Evolutionary conservation across 2,113 vertebrate species (phyloP).

Genomic region (Lepus europaeus): DNA sequence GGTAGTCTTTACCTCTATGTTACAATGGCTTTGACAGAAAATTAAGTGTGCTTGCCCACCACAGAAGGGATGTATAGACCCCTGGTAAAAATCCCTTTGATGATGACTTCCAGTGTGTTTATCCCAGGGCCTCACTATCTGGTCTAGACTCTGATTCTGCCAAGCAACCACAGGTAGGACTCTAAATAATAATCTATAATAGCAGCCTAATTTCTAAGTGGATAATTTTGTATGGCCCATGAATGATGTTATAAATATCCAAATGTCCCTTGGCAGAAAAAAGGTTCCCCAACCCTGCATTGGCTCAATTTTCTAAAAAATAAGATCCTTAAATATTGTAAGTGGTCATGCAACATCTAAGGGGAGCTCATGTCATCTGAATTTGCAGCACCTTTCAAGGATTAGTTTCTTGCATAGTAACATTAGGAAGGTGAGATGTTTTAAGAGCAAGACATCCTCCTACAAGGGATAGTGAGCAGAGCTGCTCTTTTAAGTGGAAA

Average conservation of each 20-base stretch:
- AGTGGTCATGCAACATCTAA: background rate
- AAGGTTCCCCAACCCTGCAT: no score
- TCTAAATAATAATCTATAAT: no score
- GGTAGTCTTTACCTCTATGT: background rate
- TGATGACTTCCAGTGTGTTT: background rate
- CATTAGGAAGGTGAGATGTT: background rate
- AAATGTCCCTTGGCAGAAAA: no score
- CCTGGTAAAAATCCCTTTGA: background rate
- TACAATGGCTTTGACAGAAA: background rate
- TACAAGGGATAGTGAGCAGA: slow-evolving; percentile 11
- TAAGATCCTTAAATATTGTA: background rate
- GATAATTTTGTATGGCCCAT: no score
- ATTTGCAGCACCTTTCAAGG: background rate
- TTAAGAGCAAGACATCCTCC: background rate
- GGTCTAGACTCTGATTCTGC: background rate
- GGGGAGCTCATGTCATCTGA: background rate
- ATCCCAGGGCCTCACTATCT: background rate
- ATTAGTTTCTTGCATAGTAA: background rate
- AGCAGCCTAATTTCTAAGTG: no score
- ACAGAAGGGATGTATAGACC: background rate
- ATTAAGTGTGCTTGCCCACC: background rate
- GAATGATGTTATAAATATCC: no score
- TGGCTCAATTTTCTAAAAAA: slow-evolving; percentile 11
- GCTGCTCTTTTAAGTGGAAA: slow-evolving; percentile 56
- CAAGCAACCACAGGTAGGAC: no score